These are phyloP conservation scores for Coenobita brevimanus DNA, from an alignment of 1,140 invertebrate genomes.

Conservation along the genomic window DNA sequence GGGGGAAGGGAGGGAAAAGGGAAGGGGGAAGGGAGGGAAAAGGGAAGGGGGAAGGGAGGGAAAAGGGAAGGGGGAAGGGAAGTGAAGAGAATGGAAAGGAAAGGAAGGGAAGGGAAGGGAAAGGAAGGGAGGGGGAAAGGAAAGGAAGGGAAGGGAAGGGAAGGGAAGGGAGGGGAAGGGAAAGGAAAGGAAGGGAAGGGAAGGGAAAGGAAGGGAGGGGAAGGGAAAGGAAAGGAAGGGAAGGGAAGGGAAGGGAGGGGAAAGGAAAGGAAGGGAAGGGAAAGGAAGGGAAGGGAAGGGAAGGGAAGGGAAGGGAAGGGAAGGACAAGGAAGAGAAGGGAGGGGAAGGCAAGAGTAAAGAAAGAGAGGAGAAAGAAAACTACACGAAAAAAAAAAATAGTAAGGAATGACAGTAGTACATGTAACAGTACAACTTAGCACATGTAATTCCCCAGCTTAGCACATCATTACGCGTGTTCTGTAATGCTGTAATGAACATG, in stretches of 20 bases:
- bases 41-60: too few relatives aligned
- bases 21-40: background rate
- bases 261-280: conserved; percentile 6
- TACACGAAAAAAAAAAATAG: background rate
- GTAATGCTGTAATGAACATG: too few relatives aligned
- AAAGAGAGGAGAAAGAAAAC: conserved; percentile 6
- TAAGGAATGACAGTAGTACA: too few relatives aligned
- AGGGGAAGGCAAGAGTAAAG: background rate
- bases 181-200: background rate
- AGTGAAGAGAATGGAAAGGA: conserved; percentile 13
- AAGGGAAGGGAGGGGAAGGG: too few relatives aligned
- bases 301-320: conserved; percentile 1
- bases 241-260: too few relatives aligned
- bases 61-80: conserved; percentile 24
- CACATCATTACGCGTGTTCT: too few relatives aligned
- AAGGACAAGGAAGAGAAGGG: background rate
- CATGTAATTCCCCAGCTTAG: too few relatives aligned
- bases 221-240: background rate
- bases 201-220: background rate
- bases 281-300: background rate
- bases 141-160: background rate
- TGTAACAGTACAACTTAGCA: too few relatives aligned
- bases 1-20: background rate
- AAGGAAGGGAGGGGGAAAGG: background rate
- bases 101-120: conserved; percentile 9